A percentile compares a stretch with the other conserved stretches of the same genome.
phyloP scores from a whole-genome alignment of 1,140 invertebrate species.

The Coenobita brevimanus region DNA sequence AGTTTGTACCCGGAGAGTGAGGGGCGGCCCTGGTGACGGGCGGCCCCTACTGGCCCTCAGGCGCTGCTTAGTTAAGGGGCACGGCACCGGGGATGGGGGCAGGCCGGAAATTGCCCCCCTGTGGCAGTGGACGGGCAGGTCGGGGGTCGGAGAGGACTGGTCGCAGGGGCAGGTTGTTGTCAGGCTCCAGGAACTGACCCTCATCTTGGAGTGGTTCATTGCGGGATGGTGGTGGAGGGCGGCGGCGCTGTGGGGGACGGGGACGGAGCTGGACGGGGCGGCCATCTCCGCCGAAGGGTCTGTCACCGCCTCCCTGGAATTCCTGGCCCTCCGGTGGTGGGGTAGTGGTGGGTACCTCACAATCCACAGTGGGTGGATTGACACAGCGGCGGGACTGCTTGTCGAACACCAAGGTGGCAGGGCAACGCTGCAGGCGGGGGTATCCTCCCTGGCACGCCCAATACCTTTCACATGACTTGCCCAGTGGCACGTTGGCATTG shows the following conservation, averaged over 20 bases:
- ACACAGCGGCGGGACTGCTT: constrained; percentile 87
- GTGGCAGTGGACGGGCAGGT: constrained; percentile 41
- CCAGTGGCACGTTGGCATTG: constrained; percentile 83
- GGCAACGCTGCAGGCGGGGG: constrained; percentile 89
- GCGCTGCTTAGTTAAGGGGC: constrained; percentile 38
- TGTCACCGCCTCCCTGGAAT: constrained; percentile 18
- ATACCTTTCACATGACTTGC: constrained; percentile 93
- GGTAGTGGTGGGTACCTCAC: constrained; percentile 76
- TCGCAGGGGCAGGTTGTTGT: constrained; percentile 22
- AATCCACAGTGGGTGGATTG: constrained; percentile 90
- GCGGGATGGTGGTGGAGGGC: constrained; percentile 1
- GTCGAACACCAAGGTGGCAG: constrained; percentile 93
- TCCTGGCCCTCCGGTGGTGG: constrained; percentile 39
- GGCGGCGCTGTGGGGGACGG: constrained; percentile 44
- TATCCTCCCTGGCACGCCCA: constrained; percentile 96
- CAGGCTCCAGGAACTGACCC: constrained; percentile 13
- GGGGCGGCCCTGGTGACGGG: not conserved
- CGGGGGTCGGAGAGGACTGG: constrained; percentile 10
- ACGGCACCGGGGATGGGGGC: constrained; percentile 64
- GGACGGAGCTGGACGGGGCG: constrained; percentile 18
- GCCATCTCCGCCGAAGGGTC: constrained; percentile 18
- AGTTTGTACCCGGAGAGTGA: constrained; percentile 43
- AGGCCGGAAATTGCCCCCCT: constrained; percentile 40
- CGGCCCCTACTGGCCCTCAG: not conserved
- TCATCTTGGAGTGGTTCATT: constrained; percentile 27